phyloP scores from a whole-genome alignment of 2,797 vertebrate species.

The Cryptoblepharus egeriae region DNA sequence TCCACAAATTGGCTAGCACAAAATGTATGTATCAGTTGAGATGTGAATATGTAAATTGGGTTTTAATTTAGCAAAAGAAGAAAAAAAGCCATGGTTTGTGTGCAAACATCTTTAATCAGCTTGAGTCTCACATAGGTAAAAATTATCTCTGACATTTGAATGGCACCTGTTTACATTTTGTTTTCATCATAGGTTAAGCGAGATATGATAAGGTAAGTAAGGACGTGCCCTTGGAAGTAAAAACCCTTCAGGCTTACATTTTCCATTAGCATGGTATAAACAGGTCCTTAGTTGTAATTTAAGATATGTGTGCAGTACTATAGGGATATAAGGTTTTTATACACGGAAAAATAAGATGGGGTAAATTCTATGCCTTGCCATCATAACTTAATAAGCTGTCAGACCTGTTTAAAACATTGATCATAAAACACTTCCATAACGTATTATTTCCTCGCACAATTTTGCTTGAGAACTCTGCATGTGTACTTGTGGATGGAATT shows the following conservation, averaged over 20 bases:
- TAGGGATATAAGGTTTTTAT: not conserved
- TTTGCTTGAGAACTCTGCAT: too few relatives aligned
- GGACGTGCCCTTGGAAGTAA: not conserved
- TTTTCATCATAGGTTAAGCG: not conserved
- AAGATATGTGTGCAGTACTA: not conserved
- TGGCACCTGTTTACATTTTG: not conserved
- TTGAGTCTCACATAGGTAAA: not conserved
- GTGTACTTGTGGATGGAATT: not conserved
- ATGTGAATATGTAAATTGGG: not conserved
- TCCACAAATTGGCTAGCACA: not conserved
- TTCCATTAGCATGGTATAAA: not conserved
- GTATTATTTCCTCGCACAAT: too few relatives aligned
- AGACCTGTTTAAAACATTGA: not conserved
- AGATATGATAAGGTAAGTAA: not conserved
- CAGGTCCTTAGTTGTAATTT: too few relatives aligned
- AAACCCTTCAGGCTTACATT: not conserved
- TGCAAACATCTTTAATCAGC: not conserved
- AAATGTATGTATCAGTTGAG: not conserved
- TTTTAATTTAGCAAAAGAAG: not conserved
- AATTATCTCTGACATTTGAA: not conserved
- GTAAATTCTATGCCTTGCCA: not conserved
- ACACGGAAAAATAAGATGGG: not conserved
- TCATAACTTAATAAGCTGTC: not conserved
- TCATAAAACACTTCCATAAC: not conserved
- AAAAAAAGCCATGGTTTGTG: not conserved